Evolutionary conservation across 2,888 invertebrate species (phyloP).

Genomic region (Ectropis crepuscularia): DNA sequence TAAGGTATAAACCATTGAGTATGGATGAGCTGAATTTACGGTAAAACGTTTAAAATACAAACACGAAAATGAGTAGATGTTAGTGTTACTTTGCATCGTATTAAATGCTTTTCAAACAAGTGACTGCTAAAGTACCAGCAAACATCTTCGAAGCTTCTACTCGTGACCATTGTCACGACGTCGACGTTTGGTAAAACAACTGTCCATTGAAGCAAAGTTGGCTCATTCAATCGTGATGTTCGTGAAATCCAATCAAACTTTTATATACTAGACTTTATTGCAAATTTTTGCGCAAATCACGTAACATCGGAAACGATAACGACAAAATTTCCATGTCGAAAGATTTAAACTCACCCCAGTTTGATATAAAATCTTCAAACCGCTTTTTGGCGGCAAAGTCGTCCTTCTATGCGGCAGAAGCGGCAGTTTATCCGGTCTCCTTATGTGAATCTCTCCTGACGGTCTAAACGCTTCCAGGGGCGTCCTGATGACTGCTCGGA

Average conservation of each 20-base stretch:
- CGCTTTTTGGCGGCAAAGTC: slow-evolving; percentile 75
- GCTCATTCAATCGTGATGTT: slow-evolving; percentile 34
- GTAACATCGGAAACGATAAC: background rate
- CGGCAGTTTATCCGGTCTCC: slow-evolving; percentile 78
- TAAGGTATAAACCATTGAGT: no score
- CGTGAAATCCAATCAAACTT: slow-evolving; percentile 19
- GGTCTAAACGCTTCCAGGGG: slow-evolving; percentile 85
- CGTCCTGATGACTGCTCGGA: slow-evolving; percentile 76
- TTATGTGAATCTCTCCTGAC: slow-evolving; percentile 75
- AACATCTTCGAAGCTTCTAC: slow-evolving; percentile 41
- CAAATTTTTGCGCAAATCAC: slow-evolving; percentile 7
- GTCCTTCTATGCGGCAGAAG: slow-evolving; percentile 80
- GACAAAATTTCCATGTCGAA: background rate
- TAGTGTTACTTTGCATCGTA: background rate
- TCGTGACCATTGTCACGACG: slow-evolving; percentile 62
- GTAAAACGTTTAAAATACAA: no score
- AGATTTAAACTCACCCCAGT: slow-evolving; percentile 86
- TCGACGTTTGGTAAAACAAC: slow-evolving; percentile 48
- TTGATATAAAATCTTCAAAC: slow-evolving; percentile 89
- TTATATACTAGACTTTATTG: slow-evolving; percentile 18
- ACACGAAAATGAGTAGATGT: no score
- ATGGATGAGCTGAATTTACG: no score
- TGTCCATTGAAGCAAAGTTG: slow-evolving; percentile 41
- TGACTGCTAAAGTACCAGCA: slow-evolving; percentile 39
- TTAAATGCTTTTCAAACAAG: slow-evolving; percentile 2